Evolutionary conservation across 1,140 invertebrate genomes (phyloP).

Genomic region (Camponotus vicinus): DNA sequence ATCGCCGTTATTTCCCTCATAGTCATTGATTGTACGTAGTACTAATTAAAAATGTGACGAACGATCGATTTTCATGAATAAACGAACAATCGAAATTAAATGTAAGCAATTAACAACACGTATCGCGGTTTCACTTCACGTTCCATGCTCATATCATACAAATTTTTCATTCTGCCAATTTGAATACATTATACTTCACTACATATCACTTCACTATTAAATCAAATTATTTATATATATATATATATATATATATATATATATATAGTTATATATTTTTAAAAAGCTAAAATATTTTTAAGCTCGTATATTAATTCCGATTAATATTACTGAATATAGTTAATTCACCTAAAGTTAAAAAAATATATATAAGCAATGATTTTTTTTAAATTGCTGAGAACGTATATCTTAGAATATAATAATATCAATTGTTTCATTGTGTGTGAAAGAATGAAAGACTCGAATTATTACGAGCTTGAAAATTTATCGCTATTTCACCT

Average conservation of each 20-base stretch:
- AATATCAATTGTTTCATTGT: slow-evolving; percentile 16
- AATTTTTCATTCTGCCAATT: slow-evolving; percentile 27
- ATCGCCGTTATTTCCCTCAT: slow-evolving; percentile 4
- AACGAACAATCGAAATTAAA: slow-evolving; percentile 56
- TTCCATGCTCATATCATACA: neutral
- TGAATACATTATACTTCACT: neutral
- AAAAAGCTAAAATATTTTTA: neutral
- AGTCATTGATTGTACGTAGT: slow-evolving; percentile 9
- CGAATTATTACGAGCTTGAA: slow-evolving; percentile 19
- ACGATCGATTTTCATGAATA: slow-evolving; percentile 59
- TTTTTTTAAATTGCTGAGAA: neutral
- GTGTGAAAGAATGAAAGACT: slow-evolving; percentile 18
- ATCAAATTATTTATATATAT: neutral
- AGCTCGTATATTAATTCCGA: neutral
- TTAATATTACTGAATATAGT: neutral
- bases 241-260: no score
- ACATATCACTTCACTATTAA: neutral
- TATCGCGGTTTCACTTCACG: slow-evolving; percentile 11
- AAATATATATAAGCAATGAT: neutral
- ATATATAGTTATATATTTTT: no score
- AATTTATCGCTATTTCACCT: neutral
- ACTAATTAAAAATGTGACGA: slow-evolving; percentile 42
- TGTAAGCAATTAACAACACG: slow-evolving; percentile 50
- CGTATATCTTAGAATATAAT: neutral
- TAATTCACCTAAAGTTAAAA: neutral